phyloP scores from a whole-genome alignment of 2,888 invertebrate genomes.

The Thecocarcelia acutangulata region DNA sequence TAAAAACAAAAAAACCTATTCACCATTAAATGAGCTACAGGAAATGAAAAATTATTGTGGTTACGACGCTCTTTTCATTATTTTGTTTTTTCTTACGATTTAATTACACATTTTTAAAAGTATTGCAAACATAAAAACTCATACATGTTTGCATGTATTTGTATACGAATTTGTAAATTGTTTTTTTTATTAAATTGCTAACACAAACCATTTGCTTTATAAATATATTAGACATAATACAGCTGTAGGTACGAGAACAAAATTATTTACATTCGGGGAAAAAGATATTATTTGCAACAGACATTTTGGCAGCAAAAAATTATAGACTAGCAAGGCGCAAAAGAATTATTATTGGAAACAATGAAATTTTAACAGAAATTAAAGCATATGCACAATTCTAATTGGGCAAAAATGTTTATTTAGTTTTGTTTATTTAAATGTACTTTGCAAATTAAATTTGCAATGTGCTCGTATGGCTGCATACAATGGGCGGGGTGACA shows the following conservation, averaged over 20 bases:
- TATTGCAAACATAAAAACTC: conserved; percentile 12
- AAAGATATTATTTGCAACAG: conserved; percentile 20
- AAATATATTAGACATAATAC: conserved; percentile 34
- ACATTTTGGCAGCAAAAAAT: conserved; percentile 43
- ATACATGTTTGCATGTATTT: background rate
- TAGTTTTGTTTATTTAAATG: too few species aligned
- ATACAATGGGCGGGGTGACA: too few species aligned
- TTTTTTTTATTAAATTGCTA: conserved; percentile 5
- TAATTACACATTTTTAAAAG: conserved; percentile 51
- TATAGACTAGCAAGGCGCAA: background rate
- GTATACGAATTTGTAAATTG: background rate
- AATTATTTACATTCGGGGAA: conserved; percentile 18
- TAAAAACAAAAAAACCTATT: conserved; percentile 8
- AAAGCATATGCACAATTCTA: too few species aligned
- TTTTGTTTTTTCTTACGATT: conserved; percentile 27
- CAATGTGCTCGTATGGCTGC: too few species aligned
- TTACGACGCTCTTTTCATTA: conserved; percentile 36
- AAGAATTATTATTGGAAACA: background rate
- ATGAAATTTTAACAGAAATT: too few species aligned
- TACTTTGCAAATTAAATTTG: too few species aligned
- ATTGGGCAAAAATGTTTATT: too few species aligned
- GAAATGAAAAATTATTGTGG: conserved; percentile 64
- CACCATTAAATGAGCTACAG: conserved; percentile 60
- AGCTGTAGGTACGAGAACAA: conserved; percentile 7
- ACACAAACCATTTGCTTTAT: conserved; percentile 40